phyloP scores from a whole-genome alignment of 2,113 vertebrate species.

The Crotalus helleri region DNA sequence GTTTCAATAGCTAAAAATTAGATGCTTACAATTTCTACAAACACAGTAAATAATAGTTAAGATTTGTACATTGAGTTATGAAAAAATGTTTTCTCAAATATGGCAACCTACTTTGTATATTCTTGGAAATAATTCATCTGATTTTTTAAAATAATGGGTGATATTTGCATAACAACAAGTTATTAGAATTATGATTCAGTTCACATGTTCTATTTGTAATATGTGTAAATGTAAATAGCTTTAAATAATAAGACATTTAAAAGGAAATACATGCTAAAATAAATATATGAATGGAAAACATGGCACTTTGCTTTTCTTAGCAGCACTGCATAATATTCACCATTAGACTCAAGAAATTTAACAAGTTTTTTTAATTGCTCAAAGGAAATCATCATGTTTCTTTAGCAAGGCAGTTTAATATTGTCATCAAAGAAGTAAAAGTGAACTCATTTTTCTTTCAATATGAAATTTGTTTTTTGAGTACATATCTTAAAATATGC shows the following conservation, averaged over 20 bases:
- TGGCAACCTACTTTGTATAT: constrained; percentile 52
- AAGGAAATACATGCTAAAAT: constrained; percentile 58
- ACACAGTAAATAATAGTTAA: background rate
- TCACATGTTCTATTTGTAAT: constrained; percentile 60
- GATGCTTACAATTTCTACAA: constrained; percentile 40
- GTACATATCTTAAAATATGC: background rate
- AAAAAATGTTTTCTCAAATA: constrained; percentile 32
- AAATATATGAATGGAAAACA: constrained; percentile 49
- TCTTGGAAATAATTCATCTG: constrained; percentile 55
- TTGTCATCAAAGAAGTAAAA: constrained; percentile 28
- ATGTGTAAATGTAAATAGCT: constrained; percentile 56
- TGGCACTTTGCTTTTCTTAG: constrained; percentile 24
- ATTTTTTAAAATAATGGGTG: constrained; percentile 53
- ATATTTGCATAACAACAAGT: constrained; percentile 55
- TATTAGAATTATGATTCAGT: constrained; percentile 46
- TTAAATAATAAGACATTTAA: constrained; percentile 53
- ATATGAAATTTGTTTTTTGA: background rate
- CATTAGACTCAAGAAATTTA: constrained; percentile 53
- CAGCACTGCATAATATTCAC: constrained; percentile 22
- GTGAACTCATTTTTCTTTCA: constrained; percentile 5
- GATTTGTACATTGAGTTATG: background rate
- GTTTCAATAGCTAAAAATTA: background rate
- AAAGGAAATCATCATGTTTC: constrained; percentile 26
- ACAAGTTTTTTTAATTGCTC: constrained; percentile 26
- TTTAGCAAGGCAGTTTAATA: constrained; percentile 15